These are phyloP conservation scores for Metopolophium dirhodum DNA, from an alignment of 1,140 invertebrate species.

Conservation along the genomic window DNA sequence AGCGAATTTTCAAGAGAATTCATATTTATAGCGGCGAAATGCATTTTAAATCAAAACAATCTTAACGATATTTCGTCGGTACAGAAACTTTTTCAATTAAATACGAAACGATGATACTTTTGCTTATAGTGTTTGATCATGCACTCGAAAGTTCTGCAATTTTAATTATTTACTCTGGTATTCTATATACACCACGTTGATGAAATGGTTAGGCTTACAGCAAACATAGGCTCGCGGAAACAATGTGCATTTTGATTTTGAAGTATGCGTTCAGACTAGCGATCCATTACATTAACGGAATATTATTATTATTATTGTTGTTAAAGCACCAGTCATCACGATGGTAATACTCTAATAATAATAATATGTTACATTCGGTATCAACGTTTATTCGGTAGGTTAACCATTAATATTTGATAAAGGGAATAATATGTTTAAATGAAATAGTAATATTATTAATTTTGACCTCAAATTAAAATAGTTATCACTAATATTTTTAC, in stretches of 20 bases:
- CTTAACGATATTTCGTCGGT: neutral
- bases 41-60: neutral
- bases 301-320: neutral
- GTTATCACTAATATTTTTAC: neutral
- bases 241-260: neutral
- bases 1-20: neutral
- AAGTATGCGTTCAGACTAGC: neutral
- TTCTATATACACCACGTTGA: neutral
- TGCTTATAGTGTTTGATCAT: neutral
- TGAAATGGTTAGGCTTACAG: neutral
- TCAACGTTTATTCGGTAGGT: neutral
- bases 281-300: neutral
- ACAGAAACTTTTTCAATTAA: constrained; percentile 41
- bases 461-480: neutral
- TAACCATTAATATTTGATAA: neutral
- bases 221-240: neutral
- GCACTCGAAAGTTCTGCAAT: neutral
- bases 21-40: neutral
- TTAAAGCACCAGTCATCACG: neutral
- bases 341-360: neutral
- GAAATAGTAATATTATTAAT: neutral
- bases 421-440: neutral
- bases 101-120: neutral
- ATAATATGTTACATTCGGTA: neutral
- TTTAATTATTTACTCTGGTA: constrained; percentile 6